Percentiles rank a stretch among this genome's conserved stretches.
These are phyloP conservation scores for Callithrix jacchus DNA, from an alignment of 2,113 vertebrate species.

Conservation along the genomic window DNA sequence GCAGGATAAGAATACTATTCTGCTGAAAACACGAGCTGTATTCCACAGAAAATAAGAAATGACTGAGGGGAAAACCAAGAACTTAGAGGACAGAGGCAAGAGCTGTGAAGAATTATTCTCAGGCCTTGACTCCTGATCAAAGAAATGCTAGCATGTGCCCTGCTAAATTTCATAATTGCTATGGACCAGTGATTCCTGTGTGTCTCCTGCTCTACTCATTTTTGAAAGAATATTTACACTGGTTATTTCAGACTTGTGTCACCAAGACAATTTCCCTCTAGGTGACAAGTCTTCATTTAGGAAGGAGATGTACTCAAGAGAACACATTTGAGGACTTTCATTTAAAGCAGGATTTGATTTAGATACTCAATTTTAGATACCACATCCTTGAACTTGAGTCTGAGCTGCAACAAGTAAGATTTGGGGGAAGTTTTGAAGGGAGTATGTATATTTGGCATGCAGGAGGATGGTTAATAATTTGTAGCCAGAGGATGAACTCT, in stretches of 20 bases:
- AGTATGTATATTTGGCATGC: not conserved
- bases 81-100: not conserved
- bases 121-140: not conserved
- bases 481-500: not conserved
- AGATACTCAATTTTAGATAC: not conserved
- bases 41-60: not conserved
- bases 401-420: not conserved
- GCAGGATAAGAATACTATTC: not conserved
- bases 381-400: not conserved
- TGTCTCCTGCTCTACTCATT: not conserved
- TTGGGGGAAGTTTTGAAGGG: not conserved
- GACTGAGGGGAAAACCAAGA: not conserved
- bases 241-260: too few relatives aligned
- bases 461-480: not conserved
- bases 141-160: too few relatives aligned
- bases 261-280: not conserved
- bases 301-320: not conserved
- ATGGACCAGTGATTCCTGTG: not conserved
- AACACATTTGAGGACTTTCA: not conserved
- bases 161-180: not conserved
- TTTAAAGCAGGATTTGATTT: not conserved
- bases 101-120: not conserved
- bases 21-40: not conserved
- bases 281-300: not conserved
- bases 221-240: not conserved